Evolutionary conservation across 53 echinoderm and acorn worm genomes (phyloP), one percentile per base, ranked within the genome.

Genomic region (Actinopyga echinites): DNA sequence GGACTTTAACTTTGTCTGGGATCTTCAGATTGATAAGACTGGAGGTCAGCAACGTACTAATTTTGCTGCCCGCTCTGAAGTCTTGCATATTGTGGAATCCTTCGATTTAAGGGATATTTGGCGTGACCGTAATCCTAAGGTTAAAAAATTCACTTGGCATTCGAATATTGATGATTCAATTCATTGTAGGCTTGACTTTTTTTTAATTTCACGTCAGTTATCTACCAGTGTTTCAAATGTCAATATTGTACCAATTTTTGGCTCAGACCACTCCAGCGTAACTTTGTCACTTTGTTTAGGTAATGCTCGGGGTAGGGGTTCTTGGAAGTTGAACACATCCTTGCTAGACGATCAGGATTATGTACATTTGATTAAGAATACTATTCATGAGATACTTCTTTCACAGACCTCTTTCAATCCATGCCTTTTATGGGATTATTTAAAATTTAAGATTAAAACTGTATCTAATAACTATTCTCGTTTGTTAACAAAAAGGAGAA

Each of bases 321-420:
- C 24, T 45, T 85, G 86, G 86, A 85, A 85, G 43, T 9, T 78
- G n/a, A 85, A 85, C 62, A 77, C 77, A 5, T 52, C 38, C 24
- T 79, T 40, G 40, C 52, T 85, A 35, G 23, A 17, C 8, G 73
- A 71, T 35, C 38, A 37, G 21, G 73, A 71, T 4, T 71, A 71
- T 71, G 38, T 57, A 17, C 10, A 67, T 12, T 42, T 55, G 28
- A 84, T 42, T 21, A 40, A 52, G 28, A 38, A 79, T 74, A 74
- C 74, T 21, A 74, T 74, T 45, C 12, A 21, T 8, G 44, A 45
- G 36, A 20, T 7, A 19, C 43, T 38, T 13, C 26, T 45, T 38
- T 44, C 37, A 40, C 38, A 38, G n/a, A n/a, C 44, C 6, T 74
- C 43, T 22, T 44, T 44, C 12, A 74, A 74, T 28, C 44, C 74